Base-by-base conservation (phyloP, 64 coral and sea anemone species). In the Porites lutea region DNA sequence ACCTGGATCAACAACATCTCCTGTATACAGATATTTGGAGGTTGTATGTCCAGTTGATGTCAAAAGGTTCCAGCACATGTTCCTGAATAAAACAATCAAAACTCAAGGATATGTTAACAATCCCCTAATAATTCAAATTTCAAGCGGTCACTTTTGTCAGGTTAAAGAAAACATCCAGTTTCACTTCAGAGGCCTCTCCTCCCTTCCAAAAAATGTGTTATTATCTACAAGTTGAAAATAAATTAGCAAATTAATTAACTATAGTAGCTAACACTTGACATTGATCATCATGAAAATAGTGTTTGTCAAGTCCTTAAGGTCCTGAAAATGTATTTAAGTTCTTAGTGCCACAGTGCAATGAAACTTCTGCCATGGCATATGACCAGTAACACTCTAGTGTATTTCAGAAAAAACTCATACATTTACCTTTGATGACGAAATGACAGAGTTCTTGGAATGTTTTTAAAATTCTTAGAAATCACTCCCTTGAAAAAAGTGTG, bases 401-500 rank as follows among this genome's bases (percentile, higher is more conserved):
- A 11, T 44, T 54, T 61, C 44, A 20, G 79, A 71, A 16, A 13
- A 44, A 73, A 73, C 37, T 73, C 11, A 13, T 73, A 46, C 19
- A 73, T 67, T 61, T 74, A 84, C 89, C 79, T 66, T 18, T 84
- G 79, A 74, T 92, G 79, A 8, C 64, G 62, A 70, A 72, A 91
- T 9, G 76, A 69, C 22, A 91, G 16, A 21, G 76, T 79, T 72
- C 82, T 92, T 19, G 89, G 66, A 46, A 92, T 84, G 55, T 92
- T 92, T 23, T 73, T 92, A n/a, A 92, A 92, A 54, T 92, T 92
- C 79, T 92, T 92, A 5, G 65, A 59, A 15, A 92, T 22, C 37
- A 57, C 43, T 49, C 65, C 20, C 49, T 92, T 92, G 49, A 92
- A 83, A 58, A 74, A 83, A 11, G 50, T 92, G 27, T 92, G 79